A percentile compares a stretch with the other conserved stretches of the same genome.
phyloP scores from a whole-genome alignment of 2,113 vertebrate species.

The Labrus mixtus region DNA sequence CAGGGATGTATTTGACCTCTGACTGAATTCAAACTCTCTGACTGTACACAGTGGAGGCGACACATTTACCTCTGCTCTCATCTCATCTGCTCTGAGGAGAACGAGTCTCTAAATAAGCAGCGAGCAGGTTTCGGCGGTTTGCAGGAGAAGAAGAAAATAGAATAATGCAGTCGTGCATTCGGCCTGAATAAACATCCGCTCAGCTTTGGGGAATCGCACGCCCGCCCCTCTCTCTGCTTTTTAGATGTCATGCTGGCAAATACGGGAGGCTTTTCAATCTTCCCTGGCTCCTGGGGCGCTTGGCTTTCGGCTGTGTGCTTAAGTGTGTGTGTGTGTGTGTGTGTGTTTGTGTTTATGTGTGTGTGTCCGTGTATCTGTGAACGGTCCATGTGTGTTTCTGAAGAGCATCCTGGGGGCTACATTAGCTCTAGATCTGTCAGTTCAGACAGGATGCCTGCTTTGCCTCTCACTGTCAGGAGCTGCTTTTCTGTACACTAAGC shows the following conservation, averaged over 20 bases:
- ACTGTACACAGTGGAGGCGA: conserved; percentile 44
- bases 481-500: conserved; percentile 7
- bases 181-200: conserved; percentile 58
- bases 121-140: conserved; percentile 41
- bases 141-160: conserved; percentile 33
- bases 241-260: conserved; percentile 54
- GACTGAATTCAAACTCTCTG: conserved; percentile 29
- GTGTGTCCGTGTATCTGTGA: conserved; percentile 24
- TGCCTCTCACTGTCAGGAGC: conserved; percentile 57
- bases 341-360: conserved; percentile 13
- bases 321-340: conserved; percentile 34
- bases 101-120: conserved; percentile 45
- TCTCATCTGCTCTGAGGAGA: conserved; percentile 23
- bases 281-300: conserved; percentile 49
- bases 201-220: conserved; percentile 36
- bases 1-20: background rate
- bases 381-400: conserved; percentile 32
- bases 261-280: conserved; percentile 68
- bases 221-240: conserved; percentile 38
- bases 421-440: conserved; percentile 72
- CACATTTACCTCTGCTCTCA: conserved; percentile 42
- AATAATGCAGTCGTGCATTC: conserved; percentile 55
- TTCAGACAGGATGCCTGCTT: conserved; percentile 64
- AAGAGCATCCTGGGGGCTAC: conserved; percentile 64
- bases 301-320: conserved; percentile 65